A percentile compares a stretch with the other conserved stretches of the same genome.
phyloP scores from a whole-genome alignment of 2,113 vertebrate genomes.

The Reinhardtius hippoglossoides region DNA sequence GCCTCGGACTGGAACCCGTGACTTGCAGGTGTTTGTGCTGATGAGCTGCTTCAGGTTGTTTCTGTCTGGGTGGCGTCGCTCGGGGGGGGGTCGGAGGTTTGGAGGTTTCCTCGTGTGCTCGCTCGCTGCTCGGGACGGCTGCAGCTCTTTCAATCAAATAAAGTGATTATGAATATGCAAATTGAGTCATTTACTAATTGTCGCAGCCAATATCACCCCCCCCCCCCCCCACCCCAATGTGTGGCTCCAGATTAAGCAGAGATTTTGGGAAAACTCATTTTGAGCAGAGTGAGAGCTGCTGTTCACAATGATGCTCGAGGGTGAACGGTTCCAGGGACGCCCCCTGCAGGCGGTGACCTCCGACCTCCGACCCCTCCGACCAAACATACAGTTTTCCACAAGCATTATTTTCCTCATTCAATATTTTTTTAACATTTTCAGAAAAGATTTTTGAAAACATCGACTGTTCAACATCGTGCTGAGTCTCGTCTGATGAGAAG shows the following conservation, averaged over 20 bases:
- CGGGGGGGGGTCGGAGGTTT: conserved; percentile 9
- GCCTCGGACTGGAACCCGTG: neutral
- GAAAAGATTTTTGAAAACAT: too few species aligned
- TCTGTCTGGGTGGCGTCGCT: neutral
- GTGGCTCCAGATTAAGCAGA: conserved; percentile 13
- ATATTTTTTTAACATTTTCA: too few species aligned
- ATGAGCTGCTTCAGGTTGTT: conserved; percentile 7
- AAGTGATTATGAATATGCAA: conserved; percentile 66
- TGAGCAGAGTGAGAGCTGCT: neutral
- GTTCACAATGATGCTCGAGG: neutral
- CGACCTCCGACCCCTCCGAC: too few species aligned
- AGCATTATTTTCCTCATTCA: too few species aligned
- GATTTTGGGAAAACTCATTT: conserved; percentile 27
- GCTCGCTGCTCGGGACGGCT: neutral
- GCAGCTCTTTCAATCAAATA: conserved; percentile 62
- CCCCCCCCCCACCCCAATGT: neutral
- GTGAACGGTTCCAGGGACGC: conserved; percentile 24
- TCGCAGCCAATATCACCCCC: conserved; percentile 26
- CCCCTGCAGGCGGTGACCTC: too few species aligned
- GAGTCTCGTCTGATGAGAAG: too few species aligned
- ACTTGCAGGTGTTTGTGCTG: conserved; percentile 29
- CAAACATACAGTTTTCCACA: too few species aligned
- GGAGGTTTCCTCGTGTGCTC: conserved; percentile 22
- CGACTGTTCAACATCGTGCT: too few species aligned
- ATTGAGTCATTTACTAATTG: conserved; percentile 64